Base-by-base conservation (phyloP, 2,797 vertebrate species). In the Manis pentadactyla region DNA sequence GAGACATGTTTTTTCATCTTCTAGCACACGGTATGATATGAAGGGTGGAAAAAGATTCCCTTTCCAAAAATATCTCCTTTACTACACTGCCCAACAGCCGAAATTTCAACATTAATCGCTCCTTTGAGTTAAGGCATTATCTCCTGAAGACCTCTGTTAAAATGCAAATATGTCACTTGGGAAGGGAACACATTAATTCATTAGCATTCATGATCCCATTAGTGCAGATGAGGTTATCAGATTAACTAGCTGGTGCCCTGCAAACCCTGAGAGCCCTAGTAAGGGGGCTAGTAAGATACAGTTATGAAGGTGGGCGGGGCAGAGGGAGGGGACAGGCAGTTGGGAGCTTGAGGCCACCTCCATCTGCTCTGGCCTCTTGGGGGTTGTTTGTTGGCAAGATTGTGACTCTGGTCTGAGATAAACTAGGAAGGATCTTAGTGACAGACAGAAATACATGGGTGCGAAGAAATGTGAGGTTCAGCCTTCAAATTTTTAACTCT, bases 81-180 rank as follows among this genome's bases (percentile, higher is more conserved):
- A 53, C 82, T 95, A 92, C 61, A 95, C 61, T 95, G 96, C 87
- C 95, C 97, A 97, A 97, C 61, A 97, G 90, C 74, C 1, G 19
- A 94, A 96, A 96, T 95, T 94, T 95, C 87, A 92, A 71, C 93
- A 94, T 96, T 95, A 97, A 98, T 97, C 96, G 95, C 90, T 97
- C 82, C 92, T 96, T 97, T 83, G 92, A 88, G 92, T 97, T 97
- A 97, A 97, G 83, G 77, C 95, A 90, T 97, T 97, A 97, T 97
- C 93, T 97, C 77, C 87, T 94, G 90, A 97, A 97, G 96, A 96
- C 92, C 96, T 96, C 95, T 66, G 95, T 96, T 97, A 97, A 97
- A 97, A 97, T 96, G 94, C 96, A 97, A 95, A 97, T 97, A 96
- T 97, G 92, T 92, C 97, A 96, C 95, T 97, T 74, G 97, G 96